Evolutionary conservation across 2,797 vertebrate species (phyloP).

Genomic region (Typhlichthys subterraneus): DNA sequence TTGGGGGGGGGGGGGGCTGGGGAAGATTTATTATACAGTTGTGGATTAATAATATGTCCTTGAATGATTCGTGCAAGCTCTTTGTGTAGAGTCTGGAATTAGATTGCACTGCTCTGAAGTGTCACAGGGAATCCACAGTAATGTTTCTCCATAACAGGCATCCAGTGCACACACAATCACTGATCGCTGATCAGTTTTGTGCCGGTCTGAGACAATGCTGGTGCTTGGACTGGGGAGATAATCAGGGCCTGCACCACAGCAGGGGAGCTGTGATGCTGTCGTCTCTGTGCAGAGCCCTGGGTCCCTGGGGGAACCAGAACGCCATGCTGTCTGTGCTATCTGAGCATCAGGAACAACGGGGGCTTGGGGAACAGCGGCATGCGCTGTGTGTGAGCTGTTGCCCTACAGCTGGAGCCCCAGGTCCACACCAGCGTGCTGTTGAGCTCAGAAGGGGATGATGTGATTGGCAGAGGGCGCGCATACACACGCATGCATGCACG

Average conservation of each 20-base stretch:
- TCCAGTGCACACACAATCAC: slow-evolving; percentile 33
- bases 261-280: slow-evolving; percentile 8
- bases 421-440: background rate
- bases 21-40: background rate
- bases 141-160: slow-evolving; percentile 17
- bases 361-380: slow-evolving; percentile 1
- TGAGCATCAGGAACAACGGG: slow-evolving; percentile 15
- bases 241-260: slow-evolving; percentile 30
- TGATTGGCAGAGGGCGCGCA: background rate
- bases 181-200: slow-evolving; percentile 35
- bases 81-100: slow-evolving; percentile 28
- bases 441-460: too few relatives aligned
- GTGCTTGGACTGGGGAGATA: slow-evolving; percentile 27
- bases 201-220: slow-evolving; percentile 29
- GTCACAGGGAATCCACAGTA: slow-evolving; percentile 16
- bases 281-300: slow-evolving; percentile 29
- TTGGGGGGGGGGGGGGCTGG: background rate
- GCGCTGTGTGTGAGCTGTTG: slow-evolving; percentile 8
- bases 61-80: slow-evolving; percentile 1
- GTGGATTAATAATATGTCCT: too few relatives aligned
- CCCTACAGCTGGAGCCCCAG: too few relatives aligned
- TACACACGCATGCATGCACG: background rate
- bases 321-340: background rate
- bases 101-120: slow-evolving; percentile 15
- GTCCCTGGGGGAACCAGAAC: slow-evolving; percentile 25